phyloP scores from a whole-genome alignment of 2,113 vertebrate genomes.

The Microtus montanus region DNA sequence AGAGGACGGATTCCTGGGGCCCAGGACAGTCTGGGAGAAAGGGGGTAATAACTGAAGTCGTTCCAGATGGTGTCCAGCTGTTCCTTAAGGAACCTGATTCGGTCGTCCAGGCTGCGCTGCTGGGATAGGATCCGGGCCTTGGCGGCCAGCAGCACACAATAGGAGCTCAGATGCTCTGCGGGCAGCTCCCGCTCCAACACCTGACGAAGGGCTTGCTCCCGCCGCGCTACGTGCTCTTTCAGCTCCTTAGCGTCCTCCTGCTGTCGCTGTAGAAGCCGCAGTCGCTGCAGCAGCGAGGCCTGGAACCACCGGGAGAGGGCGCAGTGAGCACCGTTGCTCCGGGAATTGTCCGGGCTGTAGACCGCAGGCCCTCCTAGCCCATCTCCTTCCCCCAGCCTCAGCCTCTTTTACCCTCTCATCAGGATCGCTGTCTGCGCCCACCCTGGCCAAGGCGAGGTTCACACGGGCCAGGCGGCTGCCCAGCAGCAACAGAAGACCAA shows the following conservation, averaged over 20 bases:
- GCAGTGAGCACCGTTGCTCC: not conserved
- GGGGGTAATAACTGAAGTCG: conserved; percentile 75
- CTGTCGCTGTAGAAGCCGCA: conserved; percentile 92
- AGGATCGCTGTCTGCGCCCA: conserved; percentile 84
- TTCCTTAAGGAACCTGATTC: conserved; percentile 89
- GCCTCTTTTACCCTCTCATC: conserved; percentile 92
- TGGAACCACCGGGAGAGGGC: conserved; percentile 62
- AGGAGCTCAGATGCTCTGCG: conserved; percentile 87
- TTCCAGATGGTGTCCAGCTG: conserved; percentile 89
- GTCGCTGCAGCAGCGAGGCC: conserved; percentile 92
- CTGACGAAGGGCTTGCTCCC: conserved; percentile 91
- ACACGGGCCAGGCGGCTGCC: conserved; percentile 93
- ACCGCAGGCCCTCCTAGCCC: not conserved
- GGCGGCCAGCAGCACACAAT: conserved; percentile 88
- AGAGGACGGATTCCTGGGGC: not conserved
- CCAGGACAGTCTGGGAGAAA: conserved; percentile 55
- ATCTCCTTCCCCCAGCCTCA: not conserved
- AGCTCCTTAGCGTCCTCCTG: conserved; percentile 95
- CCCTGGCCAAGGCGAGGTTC: conserved; percentile 89
- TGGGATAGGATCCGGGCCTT: conserved; percentile 93
- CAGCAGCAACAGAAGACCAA: conserved; percentile 93
- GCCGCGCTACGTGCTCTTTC: conserved; percentile 94
- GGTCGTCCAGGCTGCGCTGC: conserved; percentile 95
- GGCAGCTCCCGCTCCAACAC: conserved; percentile 91
- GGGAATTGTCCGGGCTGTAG: fast-evolving